A percentile compares a stretch with the other conserved stretches of the same genome.
Conservation (phyloP, 2,888 invertebrate species). For the Spisula solida region DNA sequence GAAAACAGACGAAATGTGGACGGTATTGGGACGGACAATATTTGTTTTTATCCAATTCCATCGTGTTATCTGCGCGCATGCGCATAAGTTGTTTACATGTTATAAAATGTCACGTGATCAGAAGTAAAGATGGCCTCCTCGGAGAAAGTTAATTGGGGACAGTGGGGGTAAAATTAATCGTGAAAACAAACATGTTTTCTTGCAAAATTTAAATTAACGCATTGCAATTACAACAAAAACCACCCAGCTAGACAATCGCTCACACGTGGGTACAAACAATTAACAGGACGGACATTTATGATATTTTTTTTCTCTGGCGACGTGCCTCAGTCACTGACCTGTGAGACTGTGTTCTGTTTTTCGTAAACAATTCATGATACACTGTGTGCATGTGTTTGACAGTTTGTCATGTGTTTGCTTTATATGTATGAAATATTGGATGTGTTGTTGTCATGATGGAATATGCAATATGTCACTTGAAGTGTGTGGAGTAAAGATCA, state of each 20-base stretch:
- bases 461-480: background rate
- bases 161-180: slow-evolving; percentile 4
- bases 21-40: background rate
- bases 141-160: slow-evolving; percentile 32
- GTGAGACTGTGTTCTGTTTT: background rate
- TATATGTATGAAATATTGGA: background rate
- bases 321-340: background rate
- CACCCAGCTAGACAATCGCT: background rate
- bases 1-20: background rate
- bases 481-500: background rate
- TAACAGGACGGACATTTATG: too few species aligned
- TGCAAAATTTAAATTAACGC: background rate
- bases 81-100: slow-evolving; percentile 78
- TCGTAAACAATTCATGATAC: background rate
- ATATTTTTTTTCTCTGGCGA: background rate
- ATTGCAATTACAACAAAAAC: background rate
- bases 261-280: background rate
- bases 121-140: slow-evolving; percentile 63
- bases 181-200: background rate
- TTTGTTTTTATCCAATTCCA: background rate
- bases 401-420: background rate
- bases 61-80: slow-evolving; percentile 65
- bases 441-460: background rate
- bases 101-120: slow-evolving; percentile 59
- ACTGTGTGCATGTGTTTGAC: background rate